Evolutionary conservation across 2,113 vertebrate species (phyloP), one percentile per base, ranked within the genome.

Genomic region (Dipodomys ordii): DNA sequence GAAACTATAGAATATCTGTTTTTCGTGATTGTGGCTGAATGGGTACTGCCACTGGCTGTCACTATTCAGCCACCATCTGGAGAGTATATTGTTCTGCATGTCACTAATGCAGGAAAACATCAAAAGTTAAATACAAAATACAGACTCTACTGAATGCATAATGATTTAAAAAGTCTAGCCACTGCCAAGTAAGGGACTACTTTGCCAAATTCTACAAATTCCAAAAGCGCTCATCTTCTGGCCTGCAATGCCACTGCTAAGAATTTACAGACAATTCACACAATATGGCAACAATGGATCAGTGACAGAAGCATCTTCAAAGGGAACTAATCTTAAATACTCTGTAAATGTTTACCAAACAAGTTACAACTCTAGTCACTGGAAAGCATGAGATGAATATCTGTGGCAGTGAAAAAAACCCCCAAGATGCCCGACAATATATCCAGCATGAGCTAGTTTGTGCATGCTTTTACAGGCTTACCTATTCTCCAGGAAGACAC

Each of bases 351-450:
- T 60, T 78, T 67, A n/a, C n/a, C n/a, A 67, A 78, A 28, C 27
- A 18, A 49, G 62, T 23, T 60, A 25, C 64, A 57, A 35, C 25
- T 93, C 27, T 65, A 65, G 62, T 32, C 20, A 3, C 12, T 5
- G 72, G 35, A 81, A 89, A 88, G 91, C 72, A 88, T 18, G 46
- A 64, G 64, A 46, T 22, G 4, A 49, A 73, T 94, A 91, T n/a
- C 39, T 49, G 30, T 0, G 27, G 27, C 16, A 18, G 20, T 49
- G 60, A 77, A 46, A 64, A 73, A 71, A 86, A 62, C 5, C 39
- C 39, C 22, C 73, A 77, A 68, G 84, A 83, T 23, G 18, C 23
- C 67, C 46, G 79, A 73, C 20, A 35, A 62, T 15, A 67, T 18
- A n/a, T 19, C 49, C 0, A 90, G 32, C 30, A 27, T 80, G 57